Base-by-base conservation (phyloP, 2,797 vertebrate genomes). In the Pantherophis alleghaniensis region DNA sequence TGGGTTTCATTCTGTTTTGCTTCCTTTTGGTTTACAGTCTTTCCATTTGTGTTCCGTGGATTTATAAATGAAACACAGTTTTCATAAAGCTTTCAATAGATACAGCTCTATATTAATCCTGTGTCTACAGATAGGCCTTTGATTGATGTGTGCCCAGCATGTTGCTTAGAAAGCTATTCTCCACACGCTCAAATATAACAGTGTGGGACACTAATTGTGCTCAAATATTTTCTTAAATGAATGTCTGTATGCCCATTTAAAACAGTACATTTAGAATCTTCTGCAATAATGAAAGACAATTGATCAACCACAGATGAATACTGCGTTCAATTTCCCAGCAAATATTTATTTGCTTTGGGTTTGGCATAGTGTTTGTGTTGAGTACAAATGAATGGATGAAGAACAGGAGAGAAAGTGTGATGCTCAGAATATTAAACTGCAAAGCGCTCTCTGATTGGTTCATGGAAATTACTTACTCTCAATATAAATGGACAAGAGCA, bases 371-470 rank as follows among this genome's bases (percentile, higher is more conserved):
- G 51, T 26, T 47, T 92, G 55, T 79, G 90, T 57, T 63, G 92
- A 24, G 93, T 92, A 91, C 95, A 57, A 51, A 56, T 55, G 51
- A 63, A 63, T 60, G 94, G 94, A 61, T 26, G 57, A n/a, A 90
- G 47, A 63, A 53, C 32, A 69, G 66, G 53, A 28, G 89, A 56
- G 63, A 86, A 96, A 95, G 51, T 28, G 79, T 94, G 96, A 96
- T 96, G 95, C 90, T 90, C 94, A 94, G 96, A 95, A 90, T 37
- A 91, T 94, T 96, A 92, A 88, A 86, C 90, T 95, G 97, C 97
- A 92, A 95, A 97, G 95, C 88, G 0, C 61, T 93, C 93, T 97
- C 96, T 97, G 98, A 98, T 98, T 98, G 98, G 98, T 97, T 97
- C 97, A n/a, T 56, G 93, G 94, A 94, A 95, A 28, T 86, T 69